Conservation (phyloP, 2,113 vertebrate species). For the Hipposideros armiger region DNA sequence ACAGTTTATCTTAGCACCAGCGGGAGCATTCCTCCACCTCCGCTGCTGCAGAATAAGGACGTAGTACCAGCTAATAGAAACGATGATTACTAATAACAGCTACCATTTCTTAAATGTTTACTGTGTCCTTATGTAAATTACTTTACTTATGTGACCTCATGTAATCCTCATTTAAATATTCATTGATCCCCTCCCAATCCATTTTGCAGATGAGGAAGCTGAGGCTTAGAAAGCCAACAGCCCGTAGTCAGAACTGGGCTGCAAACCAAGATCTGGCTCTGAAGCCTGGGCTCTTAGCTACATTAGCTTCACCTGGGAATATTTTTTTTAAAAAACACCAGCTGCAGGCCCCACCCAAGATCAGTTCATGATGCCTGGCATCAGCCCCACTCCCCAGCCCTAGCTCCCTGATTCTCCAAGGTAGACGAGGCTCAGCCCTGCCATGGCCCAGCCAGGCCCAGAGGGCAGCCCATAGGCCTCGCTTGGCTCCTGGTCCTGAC, state of each 20-base stretch:
- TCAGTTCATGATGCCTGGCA: not conserved
- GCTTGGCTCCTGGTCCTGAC: not conserved
- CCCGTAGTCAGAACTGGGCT: not conserved
- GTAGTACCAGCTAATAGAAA: not conserved
- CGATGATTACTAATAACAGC: not conserved
- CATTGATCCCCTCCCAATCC: not conserved
- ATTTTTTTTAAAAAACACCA: not conserved
- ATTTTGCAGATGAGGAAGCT: constrained; percentile 55
- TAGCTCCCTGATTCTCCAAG: not conserved
- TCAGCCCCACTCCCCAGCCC: not conserved
- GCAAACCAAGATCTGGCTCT: not conserved
- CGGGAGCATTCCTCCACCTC: not conserved
- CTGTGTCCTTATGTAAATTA: not conserved
- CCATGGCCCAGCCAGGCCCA: not conserved
- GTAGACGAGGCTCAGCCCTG: not conserved
- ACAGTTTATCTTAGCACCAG: not conserved
- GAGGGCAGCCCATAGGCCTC: not conserved
- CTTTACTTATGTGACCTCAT: not conserved
- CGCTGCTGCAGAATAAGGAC: not conserved
- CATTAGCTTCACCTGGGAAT: not conserved
- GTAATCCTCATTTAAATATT: not conserved
- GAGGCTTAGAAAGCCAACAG: constrained; percentile 17
- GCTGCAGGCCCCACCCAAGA: not conserved
- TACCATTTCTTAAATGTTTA: not conserved
- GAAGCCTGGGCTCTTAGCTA: not conserved